Evolutionary conservation across 2,888 invertebrate genomes (phyloP).

Genomic region (Horisme vitalbata): DNA sequence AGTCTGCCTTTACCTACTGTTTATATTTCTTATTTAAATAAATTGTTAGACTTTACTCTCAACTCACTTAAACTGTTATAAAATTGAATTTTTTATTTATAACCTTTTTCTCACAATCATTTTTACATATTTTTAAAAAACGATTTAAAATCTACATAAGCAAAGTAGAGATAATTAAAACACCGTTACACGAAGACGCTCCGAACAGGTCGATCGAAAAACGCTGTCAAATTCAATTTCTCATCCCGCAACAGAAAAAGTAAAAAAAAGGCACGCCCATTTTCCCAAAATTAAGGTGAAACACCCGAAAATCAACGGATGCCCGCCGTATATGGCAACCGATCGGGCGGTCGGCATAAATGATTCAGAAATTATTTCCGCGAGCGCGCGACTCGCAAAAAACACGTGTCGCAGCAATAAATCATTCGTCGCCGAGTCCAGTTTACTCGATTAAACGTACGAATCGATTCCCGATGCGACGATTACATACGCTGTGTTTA

Average conservation of each 20-base stretch:
- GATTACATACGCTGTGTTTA: constrained; percentile 66
- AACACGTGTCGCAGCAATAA: constrained; percentile 79
- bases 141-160: not conserved
- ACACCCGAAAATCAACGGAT: constrained; percentile 49
- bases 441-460: constrained; percentile 77
- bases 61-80: too few species aligned
- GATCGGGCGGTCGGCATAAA: constrained; percentile 74
- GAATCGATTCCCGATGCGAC: constrained; percentile 74
- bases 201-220: constrained; percentile 38
- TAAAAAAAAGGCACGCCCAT: constrained; percentile 49
- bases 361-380: constrained; percentile 81
- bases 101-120: too few species aligned
- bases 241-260: constrained; percentile 51
- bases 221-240: constrained; percentile 63
- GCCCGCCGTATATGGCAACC: constrained; percentile 55
- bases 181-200: constrained; percentile 39
- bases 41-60: too few species aligned
- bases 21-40: too few species aligned
- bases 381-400: constrained; percentile 68
- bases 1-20: too few species aligned
- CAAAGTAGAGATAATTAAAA: constrained; percentile 2
- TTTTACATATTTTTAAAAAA: not conserved
- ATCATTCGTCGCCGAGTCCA: constrained; percentile 72
- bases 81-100: too few species aligned
- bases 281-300: constrained; percentile 70